Evolutionary conservation across 2,888 invertebrate species (phyloP).

Genomic region (Geotrupes spiniger): DNA sequence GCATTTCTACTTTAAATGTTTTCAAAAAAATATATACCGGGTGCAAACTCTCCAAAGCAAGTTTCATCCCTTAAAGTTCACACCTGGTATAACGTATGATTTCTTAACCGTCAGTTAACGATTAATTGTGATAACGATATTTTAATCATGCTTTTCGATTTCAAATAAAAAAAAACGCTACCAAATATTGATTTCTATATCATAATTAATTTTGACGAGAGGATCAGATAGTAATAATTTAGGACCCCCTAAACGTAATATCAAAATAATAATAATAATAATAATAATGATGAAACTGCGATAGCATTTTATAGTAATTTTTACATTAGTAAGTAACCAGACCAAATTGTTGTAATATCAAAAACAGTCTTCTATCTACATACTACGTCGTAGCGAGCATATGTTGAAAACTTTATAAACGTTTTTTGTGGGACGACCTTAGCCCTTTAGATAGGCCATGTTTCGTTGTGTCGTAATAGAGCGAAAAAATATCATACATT

Average conservation of each 20-base stretch:
- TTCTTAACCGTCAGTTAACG: too few relatives aligned
- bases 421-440: too few relatives aligned
- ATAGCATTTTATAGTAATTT: constrained; percentile 41
- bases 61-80: too few relatives aligned
- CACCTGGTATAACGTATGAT: too few relatives aligned
- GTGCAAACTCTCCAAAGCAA: too few relatives aligned
- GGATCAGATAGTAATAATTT: constrained; percentile 8
- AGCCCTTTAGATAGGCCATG: not conserved
- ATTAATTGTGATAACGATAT: not conserved
- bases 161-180: too few relatives aligned
- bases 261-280: constrained; percentile 29
- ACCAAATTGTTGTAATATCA: constrained; percentile 20
- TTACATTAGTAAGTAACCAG: constrained; percentile 40
- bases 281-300: constrained; percentile 25
- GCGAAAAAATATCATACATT: constrained; percentile 7
- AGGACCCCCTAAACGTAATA: constrained; percentile 18
- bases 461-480: not conserved
- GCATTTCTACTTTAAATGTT: too few relatives aligned
- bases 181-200: too few relatives aligned
- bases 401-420: too few relatives aligned
- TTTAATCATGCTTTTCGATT: not conserved
- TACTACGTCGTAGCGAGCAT: too few relatives aligned
- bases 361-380: constrained; percentile 3
- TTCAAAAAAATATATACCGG: too few relatives aligned
- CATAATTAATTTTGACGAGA: constrained; percentile 4